Base-by-base conservation (phyloP, 2,113 vertebrate species). In the Ceuthmochares aereus region DNA sequence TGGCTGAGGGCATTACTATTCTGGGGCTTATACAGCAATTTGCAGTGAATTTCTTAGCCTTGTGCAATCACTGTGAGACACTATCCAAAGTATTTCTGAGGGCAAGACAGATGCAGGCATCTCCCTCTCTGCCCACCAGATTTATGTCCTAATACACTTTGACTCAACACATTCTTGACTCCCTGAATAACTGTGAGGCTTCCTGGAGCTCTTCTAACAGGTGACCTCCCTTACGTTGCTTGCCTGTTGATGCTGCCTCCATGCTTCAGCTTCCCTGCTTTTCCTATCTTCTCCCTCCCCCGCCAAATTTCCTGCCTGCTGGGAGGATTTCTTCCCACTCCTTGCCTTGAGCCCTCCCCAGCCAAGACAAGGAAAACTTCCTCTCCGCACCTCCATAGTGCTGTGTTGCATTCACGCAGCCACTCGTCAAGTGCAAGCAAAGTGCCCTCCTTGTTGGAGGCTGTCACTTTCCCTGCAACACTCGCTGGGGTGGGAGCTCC, bases 391-490 rank as follows among this genome's bases (percentile, higher is more conserved):
- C 52, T 63, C 66, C 54, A 40, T 1, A 63, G 45, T 1, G 18
- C 54, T 34, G 21, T 30, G 21, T 29, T 85, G 14, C 40, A 21
- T 36, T 58, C 68, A 34, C 12, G 32, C 14, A 70, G 36, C 27
- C 14, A 18, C 60, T 27, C 30, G 22, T 21, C 29, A 86, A 76
- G n/a, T 10, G 68, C 42, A 62, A 89, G 42, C 4, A 42, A 58
- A 58, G 42, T 54, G 47, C 10, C 27, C 34, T 55, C 70, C 62
- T 89, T 0, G 0, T 7, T 62, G 66, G 60, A 78, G 26, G 52
- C 18, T 2, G 6, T 14, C 0, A 0, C 20, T 92, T 75, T 0
- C 0, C 42, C 59, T 63, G 72, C 62, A 80, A 32, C 16, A 66
- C 14, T 14, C 5, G 0, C 21, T 22, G 52, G 23, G 51, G 19